Evolutionary conservation across 1,140 invertebrate genomes (phyloP), one percentile per base, ranked within the genome.

Genomic region (Pygmarrhopalites habei): DNA sequence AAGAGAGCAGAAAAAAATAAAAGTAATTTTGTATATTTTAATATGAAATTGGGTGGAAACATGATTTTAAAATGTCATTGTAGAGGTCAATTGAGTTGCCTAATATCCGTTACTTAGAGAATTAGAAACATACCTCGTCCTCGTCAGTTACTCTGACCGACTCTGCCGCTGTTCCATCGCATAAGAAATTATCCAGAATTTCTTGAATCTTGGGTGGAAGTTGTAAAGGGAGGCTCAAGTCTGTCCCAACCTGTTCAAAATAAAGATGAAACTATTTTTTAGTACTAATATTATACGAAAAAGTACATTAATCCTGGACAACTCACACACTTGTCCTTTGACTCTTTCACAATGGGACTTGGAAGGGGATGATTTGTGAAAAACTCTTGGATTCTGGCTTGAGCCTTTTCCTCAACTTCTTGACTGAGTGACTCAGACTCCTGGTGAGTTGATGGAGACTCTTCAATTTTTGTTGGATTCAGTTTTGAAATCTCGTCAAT

Each of bases 401-500:
- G 61, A 19, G 53, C 61, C 19, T 57, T 56, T 4, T 30, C 61
- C 25, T 63, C 61, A 17, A 39, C 25, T 47, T 63, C 28, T n/a
- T 47, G 52, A 19, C 23, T 32, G 12, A 63, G 28, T 2, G 23
- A 29, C 25, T 64, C 62, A 3, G 30, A 35, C 12, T 51, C 21
- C 30, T 64, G 62, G 43, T 64, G 62, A 32, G 62, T 64, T 2
- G 62, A 64, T 2, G 62, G 62, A 14, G 62, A 64, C 17, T 64
- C 62, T 47, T 64, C 62, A 29, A 64, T 64, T 25, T 29, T 58
- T 14, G 2, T 35, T 25, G 62, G 62, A 52, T 64, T 64, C 3
- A 64, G 21, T n/a, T 28, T 26, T 19, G 62, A 32, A 12, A 64
- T 64, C 5, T 64, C 52, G 29, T 64, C 28, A 15, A 64, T 55